Base-by-base conservation (phyloP, 2,888 invertebrate species). In the Zonitis immaculata region DNA sequence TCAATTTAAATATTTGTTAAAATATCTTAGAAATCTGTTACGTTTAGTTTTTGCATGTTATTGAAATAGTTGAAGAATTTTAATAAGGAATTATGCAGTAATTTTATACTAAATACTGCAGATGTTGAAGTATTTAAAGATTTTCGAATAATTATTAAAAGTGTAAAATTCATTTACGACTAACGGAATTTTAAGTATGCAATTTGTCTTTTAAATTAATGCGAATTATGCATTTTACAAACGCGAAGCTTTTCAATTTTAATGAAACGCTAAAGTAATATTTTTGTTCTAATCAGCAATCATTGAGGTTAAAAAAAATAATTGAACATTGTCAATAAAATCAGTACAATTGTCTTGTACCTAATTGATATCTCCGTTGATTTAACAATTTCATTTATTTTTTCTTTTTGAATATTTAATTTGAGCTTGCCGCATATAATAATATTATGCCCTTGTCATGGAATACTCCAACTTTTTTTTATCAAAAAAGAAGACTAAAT, bases 181-280 rank as follows among this genome's bases (percentile, higher is more conserved):
- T 53, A 44, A 46, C 49, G 42, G 47, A 56, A 52, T 56, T 47
- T 49, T 30, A 56, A 43, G 42, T 28, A 47, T 30, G 49, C 47
- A 44, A 52, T 52, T 52, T 52, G 52, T 56, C 56, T 26, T 27
- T 39, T 16, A 48, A 48, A 48, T 48, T 20, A 48, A 48, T 48
- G 35, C 14, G 5, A 48, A 18, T 30, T 25, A 48, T 48, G 18
- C 35, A 35, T 35, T 35, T 35, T 4, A 35, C 16, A 16, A 16
- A 6, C 3, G 7, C 30, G 14, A 32, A 28, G 14, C 9, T 16
- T 35, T 9, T 16, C 16, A 16, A 35, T 16, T 32, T 32, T 3
- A 32, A 32, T 2, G 14, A 14, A 14, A 35, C 35, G 18, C 18
- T 35, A 18, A 35, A 9, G 35, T 35, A 9, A 11, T 16, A 11